Evolutionary conservation across 2,888 invertebrate species (phyloP), one percentile per base, ranked within the genome.

Genomic region (Acanthoscelides obtectus): DNA sequence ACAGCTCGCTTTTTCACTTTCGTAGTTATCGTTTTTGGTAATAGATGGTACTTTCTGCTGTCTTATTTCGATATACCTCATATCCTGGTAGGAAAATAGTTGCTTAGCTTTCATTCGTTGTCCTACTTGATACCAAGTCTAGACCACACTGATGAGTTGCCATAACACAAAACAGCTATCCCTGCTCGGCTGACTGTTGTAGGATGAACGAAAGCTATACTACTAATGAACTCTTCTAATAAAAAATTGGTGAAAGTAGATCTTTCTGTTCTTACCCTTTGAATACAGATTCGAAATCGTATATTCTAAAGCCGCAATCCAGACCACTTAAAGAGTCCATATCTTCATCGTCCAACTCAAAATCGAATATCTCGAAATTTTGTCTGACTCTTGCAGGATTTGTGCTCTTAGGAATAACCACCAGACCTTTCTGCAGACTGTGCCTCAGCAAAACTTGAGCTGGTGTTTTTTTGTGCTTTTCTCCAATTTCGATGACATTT

Each of bases 351-450:
- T 86, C 88, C 66, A 96, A 83, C 77, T 89, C 84, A 82, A 95
- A 95, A 84, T 92, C 90, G 83, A 94, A 94, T 70, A 95, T 83
- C 72, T 92, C 86, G 67, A 95, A 88, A 82, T 97, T 97, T 85
- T 94, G 89, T 79, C 88, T 87, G 22, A 97, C 89, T 74, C 96
- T 89, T 5, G 86, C 81, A 0, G 91, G 86, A 83, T 92, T 93
- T 2, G 92, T 92, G 83, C 95, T 96, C 84, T 96, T 97, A 2
- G 96, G 96, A 80, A 97, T 95, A 64, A 91, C 91, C 8, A 89
- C 89, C 45, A 95, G 84, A 12, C 91, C 92, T 67, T 89, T 89
- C 83, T 96, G 94, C 12, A 94, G 79, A 19, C 90, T 86, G 84
- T 92, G 92, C 69, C 93, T 89, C 2, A 97, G 85, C 64, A 94